A percentile compares a stretch with the other conserved stretches of the same genome.
phyloP scores from a whole-genome alignment of 2,888 invertebrate species.

The Altica lythri region DNA sequence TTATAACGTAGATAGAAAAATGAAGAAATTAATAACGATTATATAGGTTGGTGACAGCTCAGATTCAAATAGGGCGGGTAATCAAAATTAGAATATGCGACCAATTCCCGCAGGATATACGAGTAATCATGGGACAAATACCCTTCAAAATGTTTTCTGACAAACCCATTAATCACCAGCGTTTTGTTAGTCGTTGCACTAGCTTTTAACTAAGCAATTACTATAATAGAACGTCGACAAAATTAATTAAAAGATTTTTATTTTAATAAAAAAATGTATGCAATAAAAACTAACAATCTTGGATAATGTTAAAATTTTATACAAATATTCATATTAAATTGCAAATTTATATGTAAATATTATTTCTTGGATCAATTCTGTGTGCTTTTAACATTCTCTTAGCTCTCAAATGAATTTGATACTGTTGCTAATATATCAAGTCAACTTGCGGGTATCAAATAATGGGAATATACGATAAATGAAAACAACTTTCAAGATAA shows the following conservation, averaged over 20 bases:
- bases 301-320: too few relatives aligned
- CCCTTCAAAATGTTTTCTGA: constrained; percentile 48
- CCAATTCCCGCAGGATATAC: constrained; percentile 36
- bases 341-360: too few relatives aligned
- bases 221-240: constrained; percentile 18
- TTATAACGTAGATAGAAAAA: constrained; percentile 16
- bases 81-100: constrained; percentile 41
- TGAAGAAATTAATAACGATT: constrained; percentile 39
- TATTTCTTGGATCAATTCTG: too few relatives aligned
- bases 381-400: not conserved
- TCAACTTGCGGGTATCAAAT: too few relatives aligned
- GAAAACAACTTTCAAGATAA: not conserved
- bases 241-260: constrained; percentile 3
- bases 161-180: constrained; percentile 46
- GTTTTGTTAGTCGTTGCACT: constrained; percentile 37
- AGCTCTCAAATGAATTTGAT: constrained; percentile 7
- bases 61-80: constrained; percentile 42
- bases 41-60: constrained; percentile 39
- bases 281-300: too few relatives aligned
- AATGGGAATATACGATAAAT: constrained; percentile 1
- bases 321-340: too few relatives aligned
- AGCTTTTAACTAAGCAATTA: constrained; percentile 39
- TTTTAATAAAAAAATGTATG: too few relatives aligned
- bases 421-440: constrained; percentile 2
- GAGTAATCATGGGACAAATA: constrained; percentile 51